Evolutionary conservation across 2,888 invertebrate species (phyloP).

Genomic region (Lepetodrilus schrolli): DNA sequence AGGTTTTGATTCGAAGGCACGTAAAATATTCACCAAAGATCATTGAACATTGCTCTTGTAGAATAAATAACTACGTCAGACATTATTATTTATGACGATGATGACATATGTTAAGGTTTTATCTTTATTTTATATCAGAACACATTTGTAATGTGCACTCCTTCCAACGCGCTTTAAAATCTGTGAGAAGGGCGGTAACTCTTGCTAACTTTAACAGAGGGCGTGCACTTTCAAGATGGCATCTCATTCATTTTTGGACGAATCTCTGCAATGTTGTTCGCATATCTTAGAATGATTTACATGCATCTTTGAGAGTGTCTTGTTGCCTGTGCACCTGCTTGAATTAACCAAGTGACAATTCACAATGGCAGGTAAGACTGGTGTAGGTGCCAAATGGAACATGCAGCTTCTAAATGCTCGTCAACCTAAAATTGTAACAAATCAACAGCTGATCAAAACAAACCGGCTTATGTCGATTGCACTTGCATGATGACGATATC

Average conservation of each 20-base stretch:
- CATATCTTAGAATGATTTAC: background rate
- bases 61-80: too few relatives aligned
- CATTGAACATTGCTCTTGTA: too few relatives aligned
- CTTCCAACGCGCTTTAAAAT: too few relatives aligned
- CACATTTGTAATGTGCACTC: too few relatives aligned
- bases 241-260: background rate
- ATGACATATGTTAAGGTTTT: too few relatives aligned
- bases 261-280: background rate
- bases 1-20: too few relatives aligned
- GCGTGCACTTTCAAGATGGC: slow-evolving; percentile 16
- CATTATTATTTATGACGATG: too few relatives aligned
- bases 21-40: too few relatives aligned
- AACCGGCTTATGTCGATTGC: too few relatives aligned
- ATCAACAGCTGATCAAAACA: background rate
- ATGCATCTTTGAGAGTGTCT: background rate
- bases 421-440: background rate
- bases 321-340: background rate
- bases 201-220: background rate
- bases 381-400: too few relatives aligned
- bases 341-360: background rate
- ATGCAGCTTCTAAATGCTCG: background rate
- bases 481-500: too few relatives aligned
- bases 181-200: slow-evolving; percentile 13
- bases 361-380: slow-evolving; percentile 5
- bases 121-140: too few relatives aligned